Evolutionary conservation across 1,140 invertebrate genomes (phyloP), one percentile per base, ranked within the genome.

Genomic region (Pseudomyrmex concolor): DNA sequence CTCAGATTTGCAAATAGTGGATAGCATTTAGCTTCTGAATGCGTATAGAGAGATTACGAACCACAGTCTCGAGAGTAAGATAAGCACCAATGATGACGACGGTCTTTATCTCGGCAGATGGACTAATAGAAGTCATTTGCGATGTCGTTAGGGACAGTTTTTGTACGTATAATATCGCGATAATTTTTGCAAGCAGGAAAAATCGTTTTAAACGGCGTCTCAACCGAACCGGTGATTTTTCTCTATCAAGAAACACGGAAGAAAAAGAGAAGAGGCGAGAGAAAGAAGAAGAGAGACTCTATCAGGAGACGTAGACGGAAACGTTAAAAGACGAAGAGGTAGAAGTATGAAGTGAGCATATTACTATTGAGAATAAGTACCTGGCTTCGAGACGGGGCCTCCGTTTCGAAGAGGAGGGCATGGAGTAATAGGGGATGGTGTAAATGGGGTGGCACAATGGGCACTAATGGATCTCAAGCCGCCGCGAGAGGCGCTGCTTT

Each of bases 361-460:
- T 94, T 94, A 94, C 94, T 93, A 94, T 93, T 94, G 93, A 94
- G 92, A 94, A 94, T 93, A 94, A 94, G 93, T 94, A 94, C 93
- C 93, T 92, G 92, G 92, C 92, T 94, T 94, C 93, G 93, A 92
- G 93, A 93, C 92, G 87, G 91, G 77, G 86, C 91, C 90, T 92
- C 91, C 71, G 82, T 89, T 89, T 84, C 74, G 84, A 86, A 89
- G 91, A 91, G 89, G 86, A 87, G 88, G 87, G 76, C 64, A 76
- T 60, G 84, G 60, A 85, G 84, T 70, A 84, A 86, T 64, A 60
- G 77, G 87, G 91, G 85, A 89, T 91, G 89, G 92, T 89, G 91
- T 90, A 92, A 94, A 94, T 93, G 93, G 92, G 93, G 93, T 92
- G 93, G 92, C 91, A 94, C 94, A 94, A 94, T 94, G 92, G 94